These are phyloP conservation scores for Paraplagusia blochii DNA, from an alignment of 2,113 vertebrate species.

Conservation along the genomic window DNA sequence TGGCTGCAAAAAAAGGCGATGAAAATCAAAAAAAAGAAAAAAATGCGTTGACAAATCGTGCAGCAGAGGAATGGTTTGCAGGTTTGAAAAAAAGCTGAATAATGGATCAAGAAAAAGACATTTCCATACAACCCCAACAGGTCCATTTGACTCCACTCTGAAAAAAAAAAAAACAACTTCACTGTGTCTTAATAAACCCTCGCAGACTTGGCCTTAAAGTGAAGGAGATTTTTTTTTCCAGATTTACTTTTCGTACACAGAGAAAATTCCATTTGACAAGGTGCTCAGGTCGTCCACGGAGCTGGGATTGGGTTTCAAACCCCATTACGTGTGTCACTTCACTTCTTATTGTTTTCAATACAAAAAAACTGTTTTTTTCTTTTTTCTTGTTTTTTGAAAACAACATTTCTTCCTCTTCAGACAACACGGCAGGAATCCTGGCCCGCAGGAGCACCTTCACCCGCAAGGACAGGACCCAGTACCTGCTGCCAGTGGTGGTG, in stretches of 20 bases:
- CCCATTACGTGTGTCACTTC: conserved; percentile 19
- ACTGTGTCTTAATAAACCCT: conserved; percentile 10
- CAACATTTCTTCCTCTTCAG: conserved; percentile 57
- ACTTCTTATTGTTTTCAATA: not conserved
- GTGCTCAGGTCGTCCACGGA: conserved; percentile 1
- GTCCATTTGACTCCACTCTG: conserved; percentile 10
- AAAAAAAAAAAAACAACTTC: conserved; percentile 11
- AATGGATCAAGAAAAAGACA: conserved; percentile 40
- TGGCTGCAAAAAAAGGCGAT: conserved; percentile 16
- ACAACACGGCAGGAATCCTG: conserved; percentile 88
- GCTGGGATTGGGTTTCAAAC: conserved; percentile 32
- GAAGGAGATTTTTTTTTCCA: conserved; percentile 9
- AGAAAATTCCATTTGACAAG: conserved; percentile 33
- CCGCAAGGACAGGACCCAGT: conserved; percentile 76
- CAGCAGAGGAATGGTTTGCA: conserved; percentile 10
- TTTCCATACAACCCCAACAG: conserved; percentile 30
- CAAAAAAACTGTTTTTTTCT: not conserved
- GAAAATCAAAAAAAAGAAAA: conserved; percentile 14
- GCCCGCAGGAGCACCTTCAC: conserved; percentile 81
- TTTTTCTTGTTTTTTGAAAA: conserved; percentile 2
- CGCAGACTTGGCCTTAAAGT: not conserved
- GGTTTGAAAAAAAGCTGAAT: conserved; percentile 36
- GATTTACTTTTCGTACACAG: conserved; percentile 14
- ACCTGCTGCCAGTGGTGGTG: conserved; percentile 83
- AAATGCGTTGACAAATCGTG: conserved; percentile 10